phyloP scores from a whole-genome alignment of 1,140 invertebrate genomes.

The Bombus turneri region DNA sequence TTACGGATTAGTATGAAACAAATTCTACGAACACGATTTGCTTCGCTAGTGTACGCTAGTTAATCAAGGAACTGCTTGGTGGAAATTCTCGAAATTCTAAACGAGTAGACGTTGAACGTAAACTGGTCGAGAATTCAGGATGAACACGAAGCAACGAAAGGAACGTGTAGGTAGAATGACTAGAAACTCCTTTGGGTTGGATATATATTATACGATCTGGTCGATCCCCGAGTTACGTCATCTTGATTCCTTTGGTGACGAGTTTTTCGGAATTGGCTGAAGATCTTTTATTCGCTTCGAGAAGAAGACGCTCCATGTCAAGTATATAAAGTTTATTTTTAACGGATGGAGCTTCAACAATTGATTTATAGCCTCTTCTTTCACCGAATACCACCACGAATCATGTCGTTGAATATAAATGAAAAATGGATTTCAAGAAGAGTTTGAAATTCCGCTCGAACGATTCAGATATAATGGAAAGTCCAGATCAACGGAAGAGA shows the following conservation, averaged over 20 bases:
- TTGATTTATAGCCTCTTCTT: slow-evolving; percentile 13
- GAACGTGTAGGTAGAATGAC: background rate
- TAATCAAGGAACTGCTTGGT: too few relatives aligned
- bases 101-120: background rate
- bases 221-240: background rate
- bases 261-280: slow-evolving; percentile 40
- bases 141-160: background rate
- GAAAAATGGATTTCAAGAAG: background rate
- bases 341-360: background rate
- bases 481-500: background rate
- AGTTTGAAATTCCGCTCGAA: background rate
- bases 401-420: background rate
- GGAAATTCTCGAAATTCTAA: slow-evolving; percentile 9
- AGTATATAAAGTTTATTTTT: slow-evolving; percentile 14
- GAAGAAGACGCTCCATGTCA: background rate
- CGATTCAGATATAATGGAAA: background rate
- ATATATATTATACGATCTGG: background rate
- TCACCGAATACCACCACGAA: background rate
- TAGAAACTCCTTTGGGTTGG: slow-evolving; percentile 10
- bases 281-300: background rate
- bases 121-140: slow-evolving; percentile 4
- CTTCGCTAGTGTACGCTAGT: too few relatives aligned
- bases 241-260: slow-evolving; percentile 26
- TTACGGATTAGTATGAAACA: too few relatives aligned
- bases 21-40: background rate